Evolutionary conservation across 2,888 invertebrate genomes (phyloP).

Genomic region (Ophion obscuratus): DNA sequence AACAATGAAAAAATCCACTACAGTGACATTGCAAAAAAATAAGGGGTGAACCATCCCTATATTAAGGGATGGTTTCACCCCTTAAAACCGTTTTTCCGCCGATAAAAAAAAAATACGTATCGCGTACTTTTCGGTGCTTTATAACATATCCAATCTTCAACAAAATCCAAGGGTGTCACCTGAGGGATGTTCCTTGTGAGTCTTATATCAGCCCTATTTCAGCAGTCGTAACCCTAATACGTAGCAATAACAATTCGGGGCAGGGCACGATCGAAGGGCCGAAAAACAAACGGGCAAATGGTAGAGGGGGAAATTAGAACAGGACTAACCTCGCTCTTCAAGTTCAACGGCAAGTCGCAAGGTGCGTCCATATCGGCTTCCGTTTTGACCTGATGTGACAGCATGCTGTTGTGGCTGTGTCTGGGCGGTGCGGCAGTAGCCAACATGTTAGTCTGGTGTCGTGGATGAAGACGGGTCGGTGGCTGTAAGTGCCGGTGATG

Average conservation of each 20-base stretch:
- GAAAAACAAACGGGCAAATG: background rate
- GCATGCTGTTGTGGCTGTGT: conserved; percentile 81
- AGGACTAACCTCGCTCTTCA: conserved; percentile 83
- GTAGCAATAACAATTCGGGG: background rate
- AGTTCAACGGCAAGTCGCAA: conserved; percentile 83
- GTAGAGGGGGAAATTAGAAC: background rate
- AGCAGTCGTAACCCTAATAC: background rate
- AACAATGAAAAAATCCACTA: no score
- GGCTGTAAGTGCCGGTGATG: conserved; percentile 80
- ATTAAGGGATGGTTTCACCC: no score
- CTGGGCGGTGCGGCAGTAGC: conserved; percentile 82
- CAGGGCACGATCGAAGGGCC: background rate
- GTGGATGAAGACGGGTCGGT: conserved; percentile 76
- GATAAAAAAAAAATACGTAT: no score
- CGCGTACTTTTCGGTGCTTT: no score
- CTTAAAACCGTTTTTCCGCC: no score
- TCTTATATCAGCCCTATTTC: no score
- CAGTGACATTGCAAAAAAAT: no score
- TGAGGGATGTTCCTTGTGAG: no score
- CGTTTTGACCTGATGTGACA: conserved; percentile 82
- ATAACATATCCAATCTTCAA: no score
- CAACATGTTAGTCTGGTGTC: conserved; percentile 82
- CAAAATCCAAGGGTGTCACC: no score
- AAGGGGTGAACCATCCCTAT: no score
- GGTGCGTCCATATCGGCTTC: conserved; percentile 81